phyloP scores from a whole-genome alignment of 2,113 vertebrate species.

The Lonchura striata region DNA sequence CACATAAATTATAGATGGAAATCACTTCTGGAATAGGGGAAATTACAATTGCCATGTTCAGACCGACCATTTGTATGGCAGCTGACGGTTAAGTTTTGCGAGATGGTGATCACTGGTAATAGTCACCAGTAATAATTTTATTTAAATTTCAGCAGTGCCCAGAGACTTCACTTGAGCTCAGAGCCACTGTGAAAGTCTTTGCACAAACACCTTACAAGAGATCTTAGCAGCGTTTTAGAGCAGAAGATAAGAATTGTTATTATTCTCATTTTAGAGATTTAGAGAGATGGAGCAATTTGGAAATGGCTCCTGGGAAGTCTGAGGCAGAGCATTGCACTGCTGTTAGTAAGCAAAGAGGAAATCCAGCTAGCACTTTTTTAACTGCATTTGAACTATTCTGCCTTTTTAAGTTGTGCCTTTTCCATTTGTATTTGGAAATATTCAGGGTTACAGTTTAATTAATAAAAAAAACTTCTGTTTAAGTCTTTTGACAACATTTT shows the following conservation, averaged over 20 bases:
- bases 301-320: not conserved
- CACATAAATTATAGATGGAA: conserved; percentile 26
- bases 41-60: not conserved
- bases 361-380: not conserved
- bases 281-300: not conserved
- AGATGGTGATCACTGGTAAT: not conserved
- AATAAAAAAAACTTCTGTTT: not conserved
- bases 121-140: not conserved
- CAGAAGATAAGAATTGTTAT: not conserved
- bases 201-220: not conserved
- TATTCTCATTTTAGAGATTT: conserved; percentile 16
- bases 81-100: not conserved
- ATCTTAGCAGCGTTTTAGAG: not conserved
- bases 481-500: not conserved
- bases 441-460: not conserved
- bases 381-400: not conserved
- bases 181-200: not conserved
- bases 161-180: not conserved
- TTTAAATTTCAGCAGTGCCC: not conserved
- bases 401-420: not conserved
- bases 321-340: not conserved
- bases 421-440: not conserved
- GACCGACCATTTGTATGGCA: not conserved
- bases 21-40: not conserved
- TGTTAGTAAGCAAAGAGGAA: not conserved